A percentile compares a stretch with the other conserved stretches of the same genome.
Evolutionary conservation across 2,113 vertebrate genomes (phyloP).

Genomic region (Gyps fulvus): DNA sequence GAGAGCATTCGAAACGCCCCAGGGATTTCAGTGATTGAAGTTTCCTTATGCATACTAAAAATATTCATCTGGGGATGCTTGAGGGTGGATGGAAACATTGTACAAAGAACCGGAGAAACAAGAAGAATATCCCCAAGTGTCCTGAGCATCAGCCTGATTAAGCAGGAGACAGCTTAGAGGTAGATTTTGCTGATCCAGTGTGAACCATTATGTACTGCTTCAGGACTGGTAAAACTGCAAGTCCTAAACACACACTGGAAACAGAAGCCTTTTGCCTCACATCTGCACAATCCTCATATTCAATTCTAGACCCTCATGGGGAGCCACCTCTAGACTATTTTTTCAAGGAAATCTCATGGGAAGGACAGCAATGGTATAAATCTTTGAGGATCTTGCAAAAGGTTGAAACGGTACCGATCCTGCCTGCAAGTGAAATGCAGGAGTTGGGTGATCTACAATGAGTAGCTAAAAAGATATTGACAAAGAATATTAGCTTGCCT

Average conservation of each 20-base stretch:
- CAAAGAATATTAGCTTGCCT: not conserved
- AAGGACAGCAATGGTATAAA: not conserved
- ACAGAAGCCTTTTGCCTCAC: not conserved
- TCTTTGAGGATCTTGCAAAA: not conserved
- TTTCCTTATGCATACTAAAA: not conserved
- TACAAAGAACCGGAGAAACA: not conserved
- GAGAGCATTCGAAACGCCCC: fast-evolving
- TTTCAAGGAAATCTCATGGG: not conserved
- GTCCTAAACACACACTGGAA: not conserved
- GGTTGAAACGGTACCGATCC: fast-evolving
- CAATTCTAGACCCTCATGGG: not conserved
- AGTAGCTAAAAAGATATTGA: not conserved
- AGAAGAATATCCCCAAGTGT: not conserved
- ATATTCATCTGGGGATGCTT: not conserved
- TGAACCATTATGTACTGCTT: not conserved
- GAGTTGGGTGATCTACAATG: not conserved
- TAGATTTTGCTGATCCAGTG: not conserved
- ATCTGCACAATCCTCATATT: not conserved
- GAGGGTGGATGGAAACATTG: not conserved
- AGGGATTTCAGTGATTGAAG: not conserved
- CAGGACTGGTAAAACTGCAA: not conserved
- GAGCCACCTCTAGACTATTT: not conserved
- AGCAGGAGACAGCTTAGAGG: not conserved
- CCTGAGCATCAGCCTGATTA: not conserved
- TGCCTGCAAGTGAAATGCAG: not conserved